Percentiles rank a stretch among this genome's conserved stretches.
Conservation (phyloP, 1,140 invertebrate species). For the Neelides sp. region DNA sequence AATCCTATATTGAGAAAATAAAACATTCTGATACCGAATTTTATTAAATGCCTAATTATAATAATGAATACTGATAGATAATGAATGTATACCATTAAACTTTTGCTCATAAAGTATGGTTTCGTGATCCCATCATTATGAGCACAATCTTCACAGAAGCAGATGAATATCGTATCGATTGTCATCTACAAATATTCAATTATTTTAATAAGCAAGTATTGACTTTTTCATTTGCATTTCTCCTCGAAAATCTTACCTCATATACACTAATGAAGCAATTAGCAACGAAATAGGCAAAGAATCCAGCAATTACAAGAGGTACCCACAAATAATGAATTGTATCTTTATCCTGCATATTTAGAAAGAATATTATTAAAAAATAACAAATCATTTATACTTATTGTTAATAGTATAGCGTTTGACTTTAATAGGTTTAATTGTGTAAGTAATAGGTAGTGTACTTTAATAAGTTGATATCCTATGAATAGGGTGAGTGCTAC, state of each 20-base stretch:
- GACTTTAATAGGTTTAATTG: too few species aligned
- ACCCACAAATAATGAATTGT: slow-evolving; percentile 55
- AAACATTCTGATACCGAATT: too few species aligned
- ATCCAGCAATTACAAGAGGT: slow-evolving; percentile 47
- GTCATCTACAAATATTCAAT: too few species aligned
- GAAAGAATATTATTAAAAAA: too few species aligned
- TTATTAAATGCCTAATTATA: not conserved
- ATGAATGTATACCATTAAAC: slow-evolving; percentile 47
- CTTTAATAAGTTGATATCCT: slow-evolving; percentile 49
- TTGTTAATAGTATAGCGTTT: too few species aligned
- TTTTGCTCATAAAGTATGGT: slow-evolving; percentile 62
- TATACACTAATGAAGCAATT: slow-evolving; percentile 66
- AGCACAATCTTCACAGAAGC: slow-evolving; percentile 66
- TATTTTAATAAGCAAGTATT: too few species aligned
- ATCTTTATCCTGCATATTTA: slow-evolving; percentile 44
- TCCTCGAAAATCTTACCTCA: slow-evolving; percentile 59
- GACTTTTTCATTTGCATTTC: too few species aligned
- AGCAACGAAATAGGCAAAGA: slow-evolving; percentile 59
- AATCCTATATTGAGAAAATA: too few species aligned
- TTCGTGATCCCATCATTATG: slow-evolving; percentile 56
- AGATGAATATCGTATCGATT: slow-evolving; percentile 69
- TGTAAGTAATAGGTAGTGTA: too few species aligned
- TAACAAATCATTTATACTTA: too few species aligned
- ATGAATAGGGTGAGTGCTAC: slow-evolving; percentile 49
- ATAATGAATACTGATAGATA: not conserved